phyloP scores from a whole-genome alignment of 1,140 invertebrate genomes.

The Matsumurasca onukii region DNA sequence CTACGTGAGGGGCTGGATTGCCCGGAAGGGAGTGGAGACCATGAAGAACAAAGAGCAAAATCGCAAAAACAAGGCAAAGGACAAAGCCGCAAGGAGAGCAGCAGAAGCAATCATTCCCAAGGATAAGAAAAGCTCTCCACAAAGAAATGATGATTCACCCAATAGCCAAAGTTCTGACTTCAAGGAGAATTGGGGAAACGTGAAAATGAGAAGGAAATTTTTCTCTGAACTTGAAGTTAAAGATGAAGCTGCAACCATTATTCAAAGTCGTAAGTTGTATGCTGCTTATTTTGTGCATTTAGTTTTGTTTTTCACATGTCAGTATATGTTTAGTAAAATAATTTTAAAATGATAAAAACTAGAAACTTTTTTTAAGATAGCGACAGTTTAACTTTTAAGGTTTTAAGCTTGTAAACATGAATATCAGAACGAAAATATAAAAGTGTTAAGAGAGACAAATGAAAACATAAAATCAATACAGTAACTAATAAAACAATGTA shows the following conservation, averaged over 20 bases:
- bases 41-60: conserved; percentile 21
- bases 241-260: conserved; percentile 61
- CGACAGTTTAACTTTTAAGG: no score
- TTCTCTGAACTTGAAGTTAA: conserved; percentile 38
- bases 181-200: conserved; percentile 35
- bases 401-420: no score
- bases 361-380: no score
- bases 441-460: no score
- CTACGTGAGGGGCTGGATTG: conserved; percentile 66
- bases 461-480: no score
- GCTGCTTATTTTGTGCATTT: not conserved
- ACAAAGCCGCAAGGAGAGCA: conserved; percentile 19
- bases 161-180: conserved; percentile 6
- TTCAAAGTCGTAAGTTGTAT: conserved; percentile 63
- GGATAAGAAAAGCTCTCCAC: no score
- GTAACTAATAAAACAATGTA: no score
- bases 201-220: conserved; percentile 47
- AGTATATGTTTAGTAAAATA: not conserved
- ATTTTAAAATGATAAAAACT: not conserved
- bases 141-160: conserved; percentile 24
- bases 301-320: not conserved
- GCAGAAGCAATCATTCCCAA: no score
- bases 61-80: conserved; percentile 11
- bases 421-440: no score
- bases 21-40: conserved; percentile 44